phyloP scores from a whole-genome alignment of 2,113 vertebrate genomes.

The Hyperopisus bebe region DNA sequence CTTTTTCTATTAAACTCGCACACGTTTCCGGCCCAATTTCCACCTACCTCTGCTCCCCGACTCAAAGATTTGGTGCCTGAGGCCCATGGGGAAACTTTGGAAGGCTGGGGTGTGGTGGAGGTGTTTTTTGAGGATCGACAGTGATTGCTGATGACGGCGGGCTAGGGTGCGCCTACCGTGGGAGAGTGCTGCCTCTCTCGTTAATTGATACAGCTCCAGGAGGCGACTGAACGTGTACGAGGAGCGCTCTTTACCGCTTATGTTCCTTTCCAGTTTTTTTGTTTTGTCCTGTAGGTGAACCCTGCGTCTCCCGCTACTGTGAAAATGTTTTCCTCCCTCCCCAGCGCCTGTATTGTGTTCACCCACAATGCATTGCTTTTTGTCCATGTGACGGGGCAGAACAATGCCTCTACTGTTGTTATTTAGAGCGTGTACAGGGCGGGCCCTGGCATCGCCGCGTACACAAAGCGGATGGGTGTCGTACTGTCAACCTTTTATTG shows the following conservation, averaged over 20 bases:
- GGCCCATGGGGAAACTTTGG: constrained; percentile 44
- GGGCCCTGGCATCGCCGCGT: neutral
- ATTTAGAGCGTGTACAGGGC: neutral
- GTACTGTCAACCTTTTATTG: neutral
- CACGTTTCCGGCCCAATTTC: neutral
- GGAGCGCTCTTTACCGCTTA: neutral
- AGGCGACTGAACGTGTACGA: constrained; percentile 25
- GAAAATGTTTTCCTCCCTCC: neutral
- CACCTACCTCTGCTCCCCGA: neutral
- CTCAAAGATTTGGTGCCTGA: constrained; percentile 37
- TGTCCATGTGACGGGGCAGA: neutral
- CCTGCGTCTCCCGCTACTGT: neutral
- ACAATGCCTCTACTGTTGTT: neutral
- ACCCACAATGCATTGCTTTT: neutral
- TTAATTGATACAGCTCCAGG: constrained; percentile 15
- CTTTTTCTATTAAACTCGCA: neutral
- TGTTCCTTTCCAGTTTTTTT: neutral
- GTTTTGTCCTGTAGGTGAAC: neutral
- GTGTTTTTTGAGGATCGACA: constrained; percentile 28
- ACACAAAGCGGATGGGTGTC: neutral
- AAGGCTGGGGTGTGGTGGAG: constrained; percentile 26
- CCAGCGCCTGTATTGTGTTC: neutral
- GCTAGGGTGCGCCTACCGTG: constrained; percentile 32
- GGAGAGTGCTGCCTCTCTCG: constrained; percentile 31
- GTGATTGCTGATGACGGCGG: constrained; percentile 43